Evolutionary conservation across 2,797 vertebrate genomes (phyloP), one percentile per base, ranked within the genome.

Genomic region (Morus bassanus): DNA sequence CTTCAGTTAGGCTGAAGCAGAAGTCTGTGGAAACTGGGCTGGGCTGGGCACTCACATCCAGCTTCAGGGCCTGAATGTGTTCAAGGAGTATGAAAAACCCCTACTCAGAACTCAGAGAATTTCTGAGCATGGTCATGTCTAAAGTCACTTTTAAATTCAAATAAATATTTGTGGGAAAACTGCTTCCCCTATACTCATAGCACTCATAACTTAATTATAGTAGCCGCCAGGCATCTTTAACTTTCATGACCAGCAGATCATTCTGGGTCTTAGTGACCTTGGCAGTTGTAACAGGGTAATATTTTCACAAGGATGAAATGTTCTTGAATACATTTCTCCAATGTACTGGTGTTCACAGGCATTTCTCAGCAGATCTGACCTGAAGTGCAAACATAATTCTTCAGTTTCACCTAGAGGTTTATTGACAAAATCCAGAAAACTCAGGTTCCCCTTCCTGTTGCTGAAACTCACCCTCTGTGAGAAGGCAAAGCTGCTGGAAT

Each of bases 391-490:
- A 57, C 11, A 54, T 24, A 77, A 85, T 56, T 91, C 74, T 95
- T 94, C 68, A 50, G 80, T 97, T 97, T 96, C 85, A 95, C 24
- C 77, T 78, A 87, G 68, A 28, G 21, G 57, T 82, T 91, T 83
- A 80, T 77, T 92, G 95, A 94, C 95, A 92, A 96, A 96, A 95
- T 91, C 89, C 95, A 97, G 96, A 96, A 96, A 97, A 92, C 27
- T 59, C 6, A 14, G 75, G 23, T 39, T 93, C 27, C 59, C 59
- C 22, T 91, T 88, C 41, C 23, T 74, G 89, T 85, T 64, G 27
- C 56, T 75, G 77, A 93, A 54, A 68, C 12, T 51, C n/a, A 61
- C 53, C 24, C 51, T 73, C 46, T 51, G 18, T 65, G 45, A 92
- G 51, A 92, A 80, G 37, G 81, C 45, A 87, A 87, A 95, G 78